These are phyloP conservation scores for Dascillus cervinus DNA, from an alignment of 2,888 invertebrate genomes.

Conservation along the genomic window DNA sequence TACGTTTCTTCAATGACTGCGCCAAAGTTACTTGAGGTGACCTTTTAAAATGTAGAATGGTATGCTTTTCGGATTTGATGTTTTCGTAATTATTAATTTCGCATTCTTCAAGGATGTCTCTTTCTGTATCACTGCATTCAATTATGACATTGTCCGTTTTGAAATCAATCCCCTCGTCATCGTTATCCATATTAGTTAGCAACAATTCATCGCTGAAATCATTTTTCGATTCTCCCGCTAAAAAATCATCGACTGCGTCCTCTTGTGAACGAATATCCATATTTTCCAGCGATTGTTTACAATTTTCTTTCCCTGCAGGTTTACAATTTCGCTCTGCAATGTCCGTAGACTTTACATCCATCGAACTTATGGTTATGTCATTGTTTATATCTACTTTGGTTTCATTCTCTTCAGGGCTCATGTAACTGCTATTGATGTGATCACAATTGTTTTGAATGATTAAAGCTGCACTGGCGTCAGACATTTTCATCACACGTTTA, in stretches of 20 bases:
- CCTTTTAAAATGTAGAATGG: slow-evolving; percentile 3
- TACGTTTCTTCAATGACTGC: slow-evolving; percentile 18
- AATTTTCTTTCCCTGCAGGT: too few relatives aligned
- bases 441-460: background rate
- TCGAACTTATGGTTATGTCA: slow-evolving; percentile 12
- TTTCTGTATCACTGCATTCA: slow-evolving; percentile 19
- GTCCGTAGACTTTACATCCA: slow-evolving; percentile 4
- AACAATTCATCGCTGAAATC: slow-evolving; percentile 23
- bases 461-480: background rate
- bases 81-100: slow-evolving; percentile 7
- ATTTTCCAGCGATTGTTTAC: slow-evolving; percentile 16
- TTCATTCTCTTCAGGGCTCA: too few relatives aligned
- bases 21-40: slow-evolving; percentile 11
- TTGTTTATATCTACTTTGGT: slow-evolving; percentile 1
- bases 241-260: slow-evolving; percentile 33
- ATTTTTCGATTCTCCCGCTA: slow-evolving; percentile 33
- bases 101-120: slow-evolving; percentile 11
- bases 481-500: too few relatives aligned
- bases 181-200: slow-evolving; percentile 15
- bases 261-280: slow-evolving; percentile 28
- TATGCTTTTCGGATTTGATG: slow-evolving; percentile 7
- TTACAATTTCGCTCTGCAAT: background rate
- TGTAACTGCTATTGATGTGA: background rate
- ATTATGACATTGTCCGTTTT: slow-evolving; percentile 23
- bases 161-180: slow-evolving; percentile 21